phyloP scores from a whole-genome alignment of 2,797 vertebrate genomes.

The Brachyalestes nurse region DNA sequence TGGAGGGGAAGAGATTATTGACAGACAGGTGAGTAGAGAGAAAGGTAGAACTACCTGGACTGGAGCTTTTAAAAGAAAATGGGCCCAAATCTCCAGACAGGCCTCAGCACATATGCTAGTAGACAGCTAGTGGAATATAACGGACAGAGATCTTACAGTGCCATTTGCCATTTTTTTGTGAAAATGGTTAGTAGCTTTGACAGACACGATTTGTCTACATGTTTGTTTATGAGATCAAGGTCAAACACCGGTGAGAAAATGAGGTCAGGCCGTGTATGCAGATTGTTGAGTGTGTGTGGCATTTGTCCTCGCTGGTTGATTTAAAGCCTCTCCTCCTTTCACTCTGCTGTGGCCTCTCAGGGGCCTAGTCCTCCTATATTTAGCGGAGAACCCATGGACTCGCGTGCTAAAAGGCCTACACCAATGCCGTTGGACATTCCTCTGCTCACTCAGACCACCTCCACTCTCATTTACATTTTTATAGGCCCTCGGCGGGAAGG shows the following conservation, averaged over 20 bases:
- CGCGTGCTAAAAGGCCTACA: conserved; percentile 8
- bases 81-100: conserved; percentile 31
- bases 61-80: conserved; percentile 33
- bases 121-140: not conserved
- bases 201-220: not conserved
- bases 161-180: not conserved
- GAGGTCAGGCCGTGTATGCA: not conserved
- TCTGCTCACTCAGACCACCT: conserved; percentile 8
- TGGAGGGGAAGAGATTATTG: conserved; percentile 50
- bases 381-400: conserved; percentile 1
- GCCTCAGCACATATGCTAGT: not conserved
- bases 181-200: too few relatives aligned
- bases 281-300: not conserved
- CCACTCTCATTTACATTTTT: conserved; percentile 80
- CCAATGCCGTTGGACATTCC: conserved; percentile 35
- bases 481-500: conserved; percentile 71
- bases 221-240: not conserved
- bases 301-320: not conserved
- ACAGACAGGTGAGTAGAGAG: conserved; percentile 56
- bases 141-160: too few relatives aligned
- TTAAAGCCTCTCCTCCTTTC: not conserved
- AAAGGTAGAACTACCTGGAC: conserved; percentile 50
- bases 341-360: not conserved
- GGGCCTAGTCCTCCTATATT: not conserved
- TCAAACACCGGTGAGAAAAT: not conserved